These are phyloP conservation scores for Drosophila orosa DNA, from an alignment of 1,140 invertebrate genomes.

Conservation along the genomic window DNA sequence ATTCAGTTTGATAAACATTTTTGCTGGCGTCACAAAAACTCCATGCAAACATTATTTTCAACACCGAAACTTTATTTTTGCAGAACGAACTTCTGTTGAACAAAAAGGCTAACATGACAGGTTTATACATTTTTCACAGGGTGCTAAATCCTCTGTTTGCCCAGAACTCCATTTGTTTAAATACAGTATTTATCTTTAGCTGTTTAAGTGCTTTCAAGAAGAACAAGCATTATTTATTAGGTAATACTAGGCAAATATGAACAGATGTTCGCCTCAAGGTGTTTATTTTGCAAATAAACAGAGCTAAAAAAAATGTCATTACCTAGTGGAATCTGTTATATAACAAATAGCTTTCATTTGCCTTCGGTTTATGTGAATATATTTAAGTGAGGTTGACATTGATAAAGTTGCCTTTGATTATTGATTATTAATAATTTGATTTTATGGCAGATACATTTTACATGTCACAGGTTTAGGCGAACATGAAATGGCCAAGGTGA, in stretches of 20 bases:
- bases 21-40: constrained; percentile 8
- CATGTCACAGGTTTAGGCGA: not conserved
- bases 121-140: constrained; percentile 6
- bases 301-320: not conserved
- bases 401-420: not conserved
- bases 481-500: constrained; percentile 9
- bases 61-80: constrained; percentile 14
- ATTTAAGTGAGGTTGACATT: constrained; percentile 10
- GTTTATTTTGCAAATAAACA: not conserved
- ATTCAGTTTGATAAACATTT: constrained; percentile 5
- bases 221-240: too few relatives aligned
- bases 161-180: constrained; percentile 24
- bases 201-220: not conserved
- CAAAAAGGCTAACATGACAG: constrained; percentile 11
- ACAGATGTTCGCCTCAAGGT: constrained; percentile 3
- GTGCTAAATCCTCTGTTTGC: constrained; percentile 17
- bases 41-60: constrained; percentile 14
- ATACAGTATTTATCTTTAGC: constrained; percentile 8
- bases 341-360: not conserved
- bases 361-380: not conserved
- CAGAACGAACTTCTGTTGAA: constrained; percentile 8
- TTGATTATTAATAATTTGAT: not conserved
- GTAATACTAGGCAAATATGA: not conserved
- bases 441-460: constrained; percentile 1
- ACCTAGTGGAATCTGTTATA: not conserved